A percentile compares a stretch with the other conserved stretches of the same genome.
phyloP scores from a whole-genome alignment of 2,113 vertebrate species.

The Aramus guarauna region DNA sequence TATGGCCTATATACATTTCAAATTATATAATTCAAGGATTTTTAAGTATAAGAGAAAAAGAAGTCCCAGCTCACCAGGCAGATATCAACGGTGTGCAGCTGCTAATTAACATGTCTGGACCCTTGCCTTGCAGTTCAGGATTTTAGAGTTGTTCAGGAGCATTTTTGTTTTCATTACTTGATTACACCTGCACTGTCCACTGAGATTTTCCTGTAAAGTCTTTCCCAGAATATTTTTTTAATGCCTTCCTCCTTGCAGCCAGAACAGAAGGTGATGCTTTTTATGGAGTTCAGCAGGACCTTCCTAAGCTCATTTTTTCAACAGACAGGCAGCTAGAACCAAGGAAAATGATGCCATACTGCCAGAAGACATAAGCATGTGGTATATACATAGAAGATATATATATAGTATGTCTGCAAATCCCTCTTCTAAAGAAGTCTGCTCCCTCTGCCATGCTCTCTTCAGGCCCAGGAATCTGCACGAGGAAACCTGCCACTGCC shows the following conservation, averaged over 20 bases:
- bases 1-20: neutral
- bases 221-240: neutral
- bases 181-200: neutral
- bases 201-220: neutral
- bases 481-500: accelerated
- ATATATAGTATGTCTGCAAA: neutral
- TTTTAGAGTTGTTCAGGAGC: neutral
- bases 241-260: neutral
- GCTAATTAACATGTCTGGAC: neutral
- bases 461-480: neutral
- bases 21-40: neutral
- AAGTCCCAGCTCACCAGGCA: neutral
- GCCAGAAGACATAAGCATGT: neutral
- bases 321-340: neutral
- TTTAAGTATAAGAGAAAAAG: neutral
- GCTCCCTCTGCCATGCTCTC: neutral
- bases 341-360: neutral
- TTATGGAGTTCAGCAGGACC: neutral
- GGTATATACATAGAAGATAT: neutral
- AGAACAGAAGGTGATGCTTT: neutral
- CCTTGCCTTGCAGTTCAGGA: neutral
- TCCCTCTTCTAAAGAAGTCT: neutral
- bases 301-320: neutral
- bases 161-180: neutral
- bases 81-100: neutral